Percentiles rank a stretch among this genome's conserved stretches.
Evolutionary conservation across 2,888 invertebrate species (phyloP).

Genomic region (Drosophila greeni): DNA sequence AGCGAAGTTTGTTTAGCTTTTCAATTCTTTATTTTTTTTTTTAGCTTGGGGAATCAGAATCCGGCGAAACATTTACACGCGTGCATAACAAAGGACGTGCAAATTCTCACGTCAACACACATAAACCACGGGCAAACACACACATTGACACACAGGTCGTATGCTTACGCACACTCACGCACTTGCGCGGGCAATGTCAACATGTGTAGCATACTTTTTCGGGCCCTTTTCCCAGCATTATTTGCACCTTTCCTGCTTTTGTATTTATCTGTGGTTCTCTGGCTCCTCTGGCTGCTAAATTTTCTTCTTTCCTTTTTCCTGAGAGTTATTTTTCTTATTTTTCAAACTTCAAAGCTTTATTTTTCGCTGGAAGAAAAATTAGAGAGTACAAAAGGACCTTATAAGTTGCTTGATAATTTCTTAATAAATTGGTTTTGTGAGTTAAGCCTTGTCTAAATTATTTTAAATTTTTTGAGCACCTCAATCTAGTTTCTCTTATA

Average conservation of each 20-base stretch:
- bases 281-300: background rate
- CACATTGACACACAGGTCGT: conserved; percentile 32
- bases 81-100: conserved; percentile 74
- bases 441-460: background rate
- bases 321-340: conserved; percentile 3
- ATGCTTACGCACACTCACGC: conserved; percentile 59
- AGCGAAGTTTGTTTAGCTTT: conserved; percentile 69
- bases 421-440: background rate
- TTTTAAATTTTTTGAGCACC: background rate
- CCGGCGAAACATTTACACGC: conserved; percentile 69
- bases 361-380: conserved; percentile 3
- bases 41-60: conserved; percentile 59
- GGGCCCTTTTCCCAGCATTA: conserved; percentile 63
- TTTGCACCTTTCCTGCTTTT: conserved; percentile 60
- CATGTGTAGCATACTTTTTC: conserved; percentile 66
- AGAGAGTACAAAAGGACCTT: background rate
- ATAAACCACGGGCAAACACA: conserved; percentile 41
- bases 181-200: conserved; percentile 56
- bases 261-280: conserved; percentile 16
- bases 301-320: background rate
- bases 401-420: background rate
- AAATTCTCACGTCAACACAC: conserved; percentile 74
- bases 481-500: background rate
- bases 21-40: conserved; percentile 51
- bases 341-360: conserved; percentile 59